These are phyloP conservation scores for Hephaestus fuliginosus DNA, from an alignment of 2,797 vertebrate genomes.

Conservation along the genomic window DNA sequence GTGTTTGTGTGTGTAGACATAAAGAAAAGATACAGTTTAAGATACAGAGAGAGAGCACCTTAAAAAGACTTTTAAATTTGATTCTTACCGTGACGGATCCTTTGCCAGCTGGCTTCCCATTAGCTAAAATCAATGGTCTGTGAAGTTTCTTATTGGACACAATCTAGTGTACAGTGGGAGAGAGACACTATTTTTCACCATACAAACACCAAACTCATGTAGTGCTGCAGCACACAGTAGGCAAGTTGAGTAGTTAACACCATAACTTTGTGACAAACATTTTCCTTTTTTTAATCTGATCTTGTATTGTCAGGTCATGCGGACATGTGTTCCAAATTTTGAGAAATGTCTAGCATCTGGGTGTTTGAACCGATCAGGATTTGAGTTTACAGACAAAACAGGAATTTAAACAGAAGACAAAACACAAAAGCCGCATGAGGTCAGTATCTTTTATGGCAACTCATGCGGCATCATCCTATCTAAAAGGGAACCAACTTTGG, in stretches of 20 bases:
- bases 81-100: conserved; percentile 92
- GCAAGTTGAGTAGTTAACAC: background rate
- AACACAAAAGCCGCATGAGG: background rate
- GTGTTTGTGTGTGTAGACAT: conserved; percentile 14
- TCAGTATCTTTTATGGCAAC: background rate
- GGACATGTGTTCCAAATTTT: too few species aligned
- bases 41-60: conserved; percentile 5
- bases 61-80: background rate
- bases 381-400: background rate
- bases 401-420: background rate
- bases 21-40: background rate
- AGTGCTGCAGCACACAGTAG: too few species aligned
- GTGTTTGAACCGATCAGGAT: background rate
- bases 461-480: background rate
- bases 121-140: conserved; percentile 91
- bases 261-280: background rate
- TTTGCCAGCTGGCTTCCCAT: conserved; percentile 97
- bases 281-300: background rate
- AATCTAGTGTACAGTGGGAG: conserved; percentile 84
- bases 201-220: too few species aligned
- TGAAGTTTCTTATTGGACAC: conserved; percentile 99
- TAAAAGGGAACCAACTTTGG: background rate
- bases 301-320: background rate
- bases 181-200: conserved; percentile 14
- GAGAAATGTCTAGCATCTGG: background rate